Evolutionary conservation across 2,888 invertebrate species (phyloP).

Genomic region (Tetropium fuscum): DNA sequence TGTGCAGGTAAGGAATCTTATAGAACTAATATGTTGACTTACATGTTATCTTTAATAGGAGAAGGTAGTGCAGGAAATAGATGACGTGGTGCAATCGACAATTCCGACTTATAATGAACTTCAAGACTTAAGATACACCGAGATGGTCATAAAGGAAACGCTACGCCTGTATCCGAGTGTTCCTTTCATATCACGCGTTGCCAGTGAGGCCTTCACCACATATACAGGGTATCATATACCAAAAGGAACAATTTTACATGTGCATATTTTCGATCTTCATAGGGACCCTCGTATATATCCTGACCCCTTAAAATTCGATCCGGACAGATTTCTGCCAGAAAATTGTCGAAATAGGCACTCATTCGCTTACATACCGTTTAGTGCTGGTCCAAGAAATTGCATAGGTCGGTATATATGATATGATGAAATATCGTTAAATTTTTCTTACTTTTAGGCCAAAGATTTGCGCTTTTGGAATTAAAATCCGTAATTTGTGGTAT

Average conservation of each 20-base stretch:
- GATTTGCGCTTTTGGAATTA: conserved; percentile 75
- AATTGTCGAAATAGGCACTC: conserved; percentile 70
- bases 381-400: conserved; percentile 76
- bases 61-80: conserved; percentile 37
- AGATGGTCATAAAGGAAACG: conserved; percentile 60
- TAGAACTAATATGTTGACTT: neutral
- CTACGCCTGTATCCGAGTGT: conserved; percentile 61
- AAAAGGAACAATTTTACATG: conserved; percentile 66
- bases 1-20: conserved; percentile 40
- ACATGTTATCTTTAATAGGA: neutral
- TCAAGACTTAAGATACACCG: conserved; percentile 59
- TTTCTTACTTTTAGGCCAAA: conserved; percentile 69
- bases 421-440: neutral
- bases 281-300: conserved; percentile 73
- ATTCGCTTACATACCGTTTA: conserved; percentile 75
- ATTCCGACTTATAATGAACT: conserved; percentile 55
- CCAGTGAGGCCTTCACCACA: conserved; percentile 48
- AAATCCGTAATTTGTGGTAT: conserved; percentile 71
- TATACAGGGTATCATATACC: conserved; percentile 64
- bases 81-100: conserved; percentile 42
- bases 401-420: no score
- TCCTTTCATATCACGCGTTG: conserved; percentile 56
- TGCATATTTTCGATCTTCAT: conserved; percentile 74
- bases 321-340: conserved; percentile 77
- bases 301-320: conserved; percentile 75